Evolutionary conservation across 2,113 vertebrate genomes (phyloP).

Genomic region (Tupaia tana): DNA sequence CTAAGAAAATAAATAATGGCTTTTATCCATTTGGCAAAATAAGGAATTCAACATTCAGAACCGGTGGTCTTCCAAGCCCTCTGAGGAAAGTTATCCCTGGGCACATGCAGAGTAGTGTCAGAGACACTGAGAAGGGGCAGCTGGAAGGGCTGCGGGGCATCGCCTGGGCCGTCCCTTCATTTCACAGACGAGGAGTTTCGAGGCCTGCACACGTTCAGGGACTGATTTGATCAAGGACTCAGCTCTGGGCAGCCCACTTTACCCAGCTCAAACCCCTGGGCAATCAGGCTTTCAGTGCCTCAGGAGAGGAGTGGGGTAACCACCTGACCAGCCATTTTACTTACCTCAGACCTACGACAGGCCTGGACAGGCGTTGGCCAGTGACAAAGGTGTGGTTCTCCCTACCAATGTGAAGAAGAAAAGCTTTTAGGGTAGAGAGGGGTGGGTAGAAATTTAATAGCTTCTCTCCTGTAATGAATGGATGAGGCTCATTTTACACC

Average conservation of each 20-base stretch:
- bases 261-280: not conserved
- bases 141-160: not conserved
- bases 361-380: not conserved
- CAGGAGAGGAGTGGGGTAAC: not conserved
- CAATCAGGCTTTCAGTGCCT: not conserved
- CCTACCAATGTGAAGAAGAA: not conserved
- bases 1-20: not conserved
- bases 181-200: not conserved
- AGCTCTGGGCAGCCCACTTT: not conserved
- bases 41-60: conserved; percentile 16
- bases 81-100: not conserved
- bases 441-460: not conserved
- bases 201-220: not conserved
- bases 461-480: not conserved
- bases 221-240: not conserved
- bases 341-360: not conserved
- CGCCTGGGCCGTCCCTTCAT: not conserved
- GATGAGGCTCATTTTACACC: not conserved
- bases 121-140: not conserved
- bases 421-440: not conserved
- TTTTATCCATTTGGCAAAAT: conserved; percentile 41
- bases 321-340: not conserved
- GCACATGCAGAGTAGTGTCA: not conserved
- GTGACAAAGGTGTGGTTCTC: not conserved
- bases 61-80: not conserved